Conservation (phyloP, 2,797 vertebrate species). For the Hyperoplus lanceolatus region DNA sequence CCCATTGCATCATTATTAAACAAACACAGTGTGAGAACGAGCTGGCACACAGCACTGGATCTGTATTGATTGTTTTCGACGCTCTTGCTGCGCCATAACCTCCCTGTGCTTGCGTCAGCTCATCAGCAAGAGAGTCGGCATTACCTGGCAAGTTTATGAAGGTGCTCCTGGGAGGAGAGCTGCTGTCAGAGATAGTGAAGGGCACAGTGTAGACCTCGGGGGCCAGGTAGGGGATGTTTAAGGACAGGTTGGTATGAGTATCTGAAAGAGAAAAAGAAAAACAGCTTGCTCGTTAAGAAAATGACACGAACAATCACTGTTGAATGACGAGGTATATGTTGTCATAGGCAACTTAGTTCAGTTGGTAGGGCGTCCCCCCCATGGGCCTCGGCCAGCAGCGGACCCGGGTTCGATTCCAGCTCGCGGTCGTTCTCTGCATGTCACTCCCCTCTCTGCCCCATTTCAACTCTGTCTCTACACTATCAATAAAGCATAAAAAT, state of each 20-base stretch:
- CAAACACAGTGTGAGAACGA: constrained; percentile 35
- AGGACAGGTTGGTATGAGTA: constrained; percentile 88
- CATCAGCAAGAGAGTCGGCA: constrained; percentile 26
- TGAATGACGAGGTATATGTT: background rate
- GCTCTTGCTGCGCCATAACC: constrained; percentile 26
- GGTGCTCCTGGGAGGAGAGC: constrained; percentile 85
- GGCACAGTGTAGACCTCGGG: constrained; percentile 86
- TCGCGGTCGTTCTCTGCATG: too few species aligned
- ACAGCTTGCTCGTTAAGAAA: background rate
- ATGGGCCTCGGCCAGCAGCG: too few species aligned
- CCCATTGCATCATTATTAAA: constrained; percentile 56
- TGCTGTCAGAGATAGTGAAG: constrained; percentile 87
- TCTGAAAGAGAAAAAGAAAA: constrained; percentile 70
- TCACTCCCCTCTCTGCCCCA: too few species aligned
- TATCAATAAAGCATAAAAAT: too few species aligned
- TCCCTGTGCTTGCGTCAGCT: constrained; percentile 13
- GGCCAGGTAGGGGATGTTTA: constrained; percentile 86
- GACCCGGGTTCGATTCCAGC: too few species aligned
- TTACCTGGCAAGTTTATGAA: constrained; percentile 88
- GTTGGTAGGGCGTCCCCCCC: too few species aligned
- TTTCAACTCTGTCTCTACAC: too few species aligned
- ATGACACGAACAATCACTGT: background rate
- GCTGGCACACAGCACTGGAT: constrained; percentile 51
- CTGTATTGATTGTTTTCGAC: constrained; percentile 64
- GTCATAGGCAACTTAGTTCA: too few species aligned